Conservation (phyloP, 53 echinoderm and acorn worm species). For the Stichopus horrens region DNA sequence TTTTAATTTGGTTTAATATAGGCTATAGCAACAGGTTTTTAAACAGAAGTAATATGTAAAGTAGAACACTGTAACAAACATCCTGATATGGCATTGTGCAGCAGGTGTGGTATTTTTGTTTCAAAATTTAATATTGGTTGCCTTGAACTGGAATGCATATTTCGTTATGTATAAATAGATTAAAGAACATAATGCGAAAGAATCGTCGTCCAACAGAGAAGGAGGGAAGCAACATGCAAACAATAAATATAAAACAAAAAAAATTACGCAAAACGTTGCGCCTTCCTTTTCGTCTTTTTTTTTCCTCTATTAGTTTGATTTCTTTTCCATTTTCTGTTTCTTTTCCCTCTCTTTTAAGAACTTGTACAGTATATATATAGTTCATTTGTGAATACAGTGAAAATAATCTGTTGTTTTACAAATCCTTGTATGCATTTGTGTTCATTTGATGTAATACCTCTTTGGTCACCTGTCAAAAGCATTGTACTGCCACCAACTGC, state of each 20-base stretch:
- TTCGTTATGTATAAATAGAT: conserved; percentile 37
- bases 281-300: background rate
- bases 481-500: background rate
- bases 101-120: background rate
- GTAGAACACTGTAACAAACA: background rate
- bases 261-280: background rate
- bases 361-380: conserved; percentile 31
- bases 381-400: conserved; percentile 35
- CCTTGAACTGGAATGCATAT: conserved; percentile 27
- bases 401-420: conserved; percentile 40
- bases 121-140: conserved; percentile 19
- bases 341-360: conserved; percentile 21
- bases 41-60: background rate
- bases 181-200: background rate
- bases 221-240: conserved; percentile 32
- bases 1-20: background rate
- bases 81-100: conserved; percentile 4
- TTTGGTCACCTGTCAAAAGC: no score
- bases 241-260: background rate
- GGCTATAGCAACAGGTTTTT: background rate
- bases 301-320: background rate
- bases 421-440: background rate
- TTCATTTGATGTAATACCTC: background rate
- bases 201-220: conserved; percentile 31
- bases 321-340: background rate